Evolutionary conservation across 2,888 invertebrate genomes (phyloP), one percentile per base, ranked within the genome.

Genomic region (Cartodere bifasciata): DNA sequence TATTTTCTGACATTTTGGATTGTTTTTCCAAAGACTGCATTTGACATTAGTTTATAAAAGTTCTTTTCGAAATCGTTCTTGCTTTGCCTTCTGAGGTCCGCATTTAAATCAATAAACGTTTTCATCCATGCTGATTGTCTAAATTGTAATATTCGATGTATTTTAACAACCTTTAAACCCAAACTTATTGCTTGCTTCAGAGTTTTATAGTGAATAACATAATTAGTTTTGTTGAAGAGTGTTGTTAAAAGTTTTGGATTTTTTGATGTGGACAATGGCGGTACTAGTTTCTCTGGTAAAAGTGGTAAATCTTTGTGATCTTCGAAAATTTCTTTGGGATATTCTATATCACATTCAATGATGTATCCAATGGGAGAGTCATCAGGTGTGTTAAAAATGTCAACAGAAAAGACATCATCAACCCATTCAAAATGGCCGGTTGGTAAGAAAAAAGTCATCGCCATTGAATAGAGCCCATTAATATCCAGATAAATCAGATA

Each of bases 331-430:
- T 46, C 35, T 11, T 40, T 15, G 3, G 56, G 55, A 39, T 62
- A 58, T 12, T 50, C 42, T 14, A 60, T 32, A 34, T 60, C 56
- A 4, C 58, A 54, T 32, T 59, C 55, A 3, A 59, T 33, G n/a
- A 56, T 44, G 32, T 52, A 56, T 1, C 52, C 53, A 10, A 28
- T 36, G 12, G 34, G 31, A 23, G 29, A 31, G 24, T 44, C 36
- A 12, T 41, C 36, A 0, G 20, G n/a, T 4, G 28, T 11, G 2
- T 34, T 28, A 16, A 35, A 16, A 11, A 32, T 27, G 9, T 24
- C 27, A 23, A 22, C 32, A 22, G 35, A 29, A 10, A 25, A 17
- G 4, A 9, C 16, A 16, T 37, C 30, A 9, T 28, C 21, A n/a
- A 45, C 16, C 50, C 52, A 56, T n/a, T n/a, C n/a, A n/a, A n/a